Conservation (phyloP, 2,113 vertebrate genomes). For the Paedocypris sp. region DNA sequence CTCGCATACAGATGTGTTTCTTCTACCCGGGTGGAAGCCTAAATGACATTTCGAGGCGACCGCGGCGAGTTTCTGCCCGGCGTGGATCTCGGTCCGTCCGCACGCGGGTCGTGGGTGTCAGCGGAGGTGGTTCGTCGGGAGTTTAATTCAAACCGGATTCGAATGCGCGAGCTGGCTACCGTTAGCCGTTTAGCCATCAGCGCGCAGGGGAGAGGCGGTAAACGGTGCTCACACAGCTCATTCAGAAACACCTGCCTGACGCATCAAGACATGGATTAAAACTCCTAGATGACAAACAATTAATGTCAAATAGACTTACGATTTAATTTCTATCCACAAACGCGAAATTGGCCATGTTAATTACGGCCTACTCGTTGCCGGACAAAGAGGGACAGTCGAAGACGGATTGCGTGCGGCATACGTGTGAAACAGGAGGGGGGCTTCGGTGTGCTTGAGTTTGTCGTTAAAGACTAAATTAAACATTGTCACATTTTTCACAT, state of each 20-base stretch:
- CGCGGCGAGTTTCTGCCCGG: neutral
- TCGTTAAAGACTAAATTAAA: too few species aligned
- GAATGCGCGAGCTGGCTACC: slow-evolving; percentile 48
- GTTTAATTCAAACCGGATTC: slow-evolving; percentile 30
- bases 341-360: slow-evolving; percentile 63
- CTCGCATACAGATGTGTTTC: slow-evolving; percentile 66
- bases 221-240: slow-evolving; percentile 55
- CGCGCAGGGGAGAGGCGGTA: slow-evolving; percentile 48
- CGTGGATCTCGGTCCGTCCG: neutral
- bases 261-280: slow-evolving; percentile 57
- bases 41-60: neutral
- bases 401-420: slow-evolving; percentile 44
- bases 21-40: neutral
- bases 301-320: slow-evolving; percentile 53
- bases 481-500: too few species aligned
- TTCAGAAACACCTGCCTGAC: slow-evolving; percentile 53
- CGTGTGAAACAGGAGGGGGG: slow-evolving; percentile 46
- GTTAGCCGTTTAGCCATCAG: slow-evolving; percentile 45
- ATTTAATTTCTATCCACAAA: slow-evolving; percentile 63
- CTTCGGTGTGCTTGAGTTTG: too few species aligned
- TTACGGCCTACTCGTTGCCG: slow-evolving; percentile 63
- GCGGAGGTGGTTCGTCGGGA: neutral
- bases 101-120: neutral
- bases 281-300: slow-evolving; percentile 53
- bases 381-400: slow-evolving; percentile 68